Evolutionary conservation across 1,140 invertebrate species (phyloP).

Genomic region (Philopotamus ludificatus): DNA sequence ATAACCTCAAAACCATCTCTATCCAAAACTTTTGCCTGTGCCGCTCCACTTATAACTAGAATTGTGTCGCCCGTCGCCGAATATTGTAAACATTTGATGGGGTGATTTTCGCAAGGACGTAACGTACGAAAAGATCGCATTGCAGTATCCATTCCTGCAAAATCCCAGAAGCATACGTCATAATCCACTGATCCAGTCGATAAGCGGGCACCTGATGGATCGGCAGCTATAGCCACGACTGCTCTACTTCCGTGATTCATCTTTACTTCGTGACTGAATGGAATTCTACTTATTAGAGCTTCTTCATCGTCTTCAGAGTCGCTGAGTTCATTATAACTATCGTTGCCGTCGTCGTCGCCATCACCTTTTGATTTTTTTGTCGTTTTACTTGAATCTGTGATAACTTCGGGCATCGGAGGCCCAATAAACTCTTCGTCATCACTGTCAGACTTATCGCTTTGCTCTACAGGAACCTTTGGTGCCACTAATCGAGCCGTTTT

Average conservation of each 20-base stretch:
- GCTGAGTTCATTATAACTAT: conserved; percentile 57
- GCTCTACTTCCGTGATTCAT: conserved; percentile 85
- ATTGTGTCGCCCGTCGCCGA: conserved; percentile 92
- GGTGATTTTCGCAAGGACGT: conserved; percentile 93
- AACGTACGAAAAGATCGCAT: conserved; percentile 89
- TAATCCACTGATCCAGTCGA: conserved; percentile 95
- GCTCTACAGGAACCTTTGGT: conserved; percentile 40
- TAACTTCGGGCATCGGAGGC: conserved; percentile 55
- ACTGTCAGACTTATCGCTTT: conserved; percentile 44
- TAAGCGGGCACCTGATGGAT: conserved; percentile 89
- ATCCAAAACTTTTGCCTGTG: conserved; percentile 92
- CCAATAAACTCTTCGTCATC: conserved; percentile 62
- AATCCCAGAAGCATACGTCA: conserved; percentile 96
- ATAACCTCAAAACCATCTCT: conserved; percentile 94
- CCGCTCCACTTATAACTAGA: conserved; percentile 89
- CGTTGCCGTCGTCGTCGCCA: conserved; percentile 46
- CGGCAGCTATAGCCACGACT: conserved; percentile 82
- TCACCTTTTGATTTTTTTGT: conserved; percentile 45
- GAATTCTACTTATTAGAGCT: conserved; percentile 65
- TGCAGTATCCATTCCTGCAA: conserved; percentile 93
- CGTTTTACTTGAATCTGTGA: conserved; percentile 42
- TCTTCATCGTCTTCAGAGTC: conserved; percentile 60
- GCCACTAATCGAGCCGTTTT: conserved; percentile 48
- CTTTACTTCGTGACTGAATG: conserved; percentile 72
- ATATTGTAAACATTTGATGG: conserved; percentile 87